phyloP scores from a whole-genome alignment of 2,888 invertebrate species.

The Eilema caniola region DNA sequence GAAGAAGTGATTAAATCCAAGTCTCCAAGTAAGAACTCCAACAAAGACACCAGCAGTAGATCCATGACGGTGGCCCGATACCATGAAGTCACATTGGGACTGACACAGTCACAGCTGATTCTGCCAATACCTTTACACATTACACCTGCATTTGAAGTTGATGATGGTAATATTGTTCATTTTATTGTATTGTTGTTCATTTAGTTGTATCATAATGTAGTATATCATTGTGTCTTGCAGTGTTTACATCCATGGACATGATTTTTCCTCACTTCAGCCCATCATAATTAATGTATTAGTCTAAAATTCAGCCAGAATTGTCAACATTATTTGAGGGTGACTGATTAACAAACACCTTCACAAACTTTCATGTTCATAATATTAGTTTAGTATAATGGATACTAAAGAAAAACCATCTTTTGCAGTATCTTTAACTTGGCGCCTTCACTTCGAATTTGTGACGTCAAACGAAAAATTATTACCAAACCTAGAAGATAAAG shows the following conservation, averaged over 20 bases:
- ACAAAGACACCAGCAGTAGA: slow-evolving; percentile 84
- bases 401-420: slow-evolving; percentile 8
- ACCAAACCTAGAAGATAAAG: slow-evolving; percentile 85
- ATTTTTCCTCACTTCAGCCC: too few species aligned
- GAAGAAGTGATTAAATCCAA: slow-evolving; percentile 90
- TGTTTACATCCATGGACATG: too few species aligned
- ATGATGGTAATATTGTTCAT: slow-evolving; percentile 88
- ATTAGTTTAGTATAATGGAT: too few species aligned
- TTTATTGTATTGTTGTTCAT: too few species aligned
- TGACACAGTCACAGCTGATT: slow-evolving; percentile 95
- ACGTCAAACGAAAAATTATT: slow-evolving; percentile 91
- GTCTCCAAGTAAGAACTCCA: slow-evolving; percentile 73
- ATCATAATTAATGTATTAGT: too few species aligned
- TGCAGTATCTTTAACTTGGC: slow-evolving; percentile 95
- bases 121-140: slow-evolving; percentile 97
- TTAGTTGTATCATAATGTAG: too few species aligned
- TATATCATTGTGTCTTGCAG: too few species aligned
- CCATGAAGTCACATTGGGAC: slow-evolving; percentile 97
- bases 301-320: too few species aligned
- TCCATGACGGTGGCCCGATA: slow-evolving; percentile 94
- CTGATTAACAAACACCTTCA: too few species aligned
- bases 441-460: slow-evolving; percentile 99
- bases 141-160: slow-evolving; percentile 97
- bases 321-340: too few species aligned
- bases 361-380: too few species aligned